phyloP scores from a whole-genome alignment of 2,113 vertebrate species.

The Chionis minor region DNA sequence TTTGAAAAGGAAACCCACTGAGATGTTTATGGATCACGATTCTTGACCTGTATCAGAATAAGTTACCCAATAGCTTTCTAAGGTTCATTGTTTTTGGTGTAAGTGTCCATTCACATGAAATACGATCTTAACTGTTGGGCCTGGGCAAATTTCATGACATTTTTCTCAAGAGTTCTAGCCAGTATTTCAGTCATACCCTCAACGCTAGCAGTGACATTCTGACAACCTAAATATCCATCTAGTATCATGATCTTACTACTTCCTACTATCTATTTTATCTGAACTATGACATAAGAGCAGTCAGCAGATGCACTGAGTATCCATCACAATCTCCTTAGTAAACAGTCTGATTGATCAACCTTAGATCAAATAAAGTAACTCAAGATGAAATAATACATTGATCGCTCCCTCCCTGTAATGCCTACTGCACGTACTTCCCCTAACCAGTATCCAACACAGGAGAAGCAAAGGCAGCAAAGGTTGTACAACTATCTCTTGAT shows the following conservation, averaged over 20 bases:
- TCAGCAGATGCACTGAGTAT: not conserved
- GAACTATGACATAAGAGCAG: not conserved
- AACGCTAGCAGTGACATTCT: constrained; percentile 1
- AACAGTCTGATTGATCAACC: not conserved
- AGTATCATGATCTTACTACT: not conserved
- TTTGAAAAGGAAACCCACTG: not conserved
- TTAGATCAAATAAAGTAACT: not conserved
- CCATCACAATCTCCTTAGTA: not conserved
- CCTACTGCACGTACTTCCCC: not conserved
- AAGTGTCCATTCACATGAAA: constrained; percentile 26
- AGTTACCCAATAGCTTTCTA: constrained; percentile 5
- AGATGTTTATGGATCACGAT: constrained; percentile 27
- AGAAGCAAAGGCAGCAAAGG: not conserved
- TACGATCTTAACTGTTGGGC: not conserved
- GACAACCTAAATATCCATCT: constrained; percentile 9
- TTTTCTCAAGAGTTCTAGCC: constrained; percentile 5
- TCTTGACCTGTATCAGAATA: constrained; percentile 31
- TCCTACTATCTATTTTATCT: not conserved
- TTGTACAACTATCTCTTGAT: not conserved
- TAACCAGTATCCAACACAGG: not conserved
- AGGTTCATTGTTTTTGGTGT: constrained; percentile 25
- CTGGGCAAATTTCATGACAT: constrained; percentile 14
- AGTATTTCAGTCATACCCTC: constrained; percentile 33
- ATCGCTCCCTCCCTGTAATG: not conserved
- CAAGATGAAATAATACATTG: not conserved